These are phyloP conservation scores for Lethenteron camtschaticum DNA, from an alignment of 2,113 vertebrate genomes.

Conservation along the genomic window DNA sequence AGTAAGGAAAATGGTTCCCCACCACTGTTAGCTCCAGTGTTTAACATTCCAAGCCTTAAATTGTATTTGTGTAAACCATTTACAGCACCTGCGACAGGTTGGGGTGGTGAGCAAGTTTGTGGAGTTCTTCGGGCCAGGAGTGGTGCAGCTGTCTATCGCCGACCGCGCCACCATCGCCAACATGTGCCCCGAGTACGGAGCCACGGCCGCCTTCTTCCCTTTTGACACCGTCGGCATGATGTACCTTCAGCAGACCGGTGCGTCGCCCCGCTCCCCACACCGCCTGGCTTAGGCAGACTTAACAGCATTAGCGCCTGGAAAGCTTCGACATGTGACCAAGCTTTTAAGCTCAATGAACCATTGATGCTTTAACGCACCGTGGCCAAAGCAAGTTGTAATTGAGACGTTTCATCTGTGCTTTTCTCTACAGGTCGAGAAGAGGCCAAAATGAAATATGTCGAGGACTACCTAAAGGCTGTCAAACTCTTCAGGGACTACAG, in stretches of 20 bases:
- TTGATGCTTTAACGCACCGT: too few species aligned
- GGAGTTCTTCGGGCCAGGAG: conserved; percentile 81
- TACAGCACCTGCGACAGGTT: conserved; percentile 72
- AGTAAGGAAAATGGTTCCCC: too few species aligned
- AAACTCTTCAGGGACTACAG: conserved; percentile 69
- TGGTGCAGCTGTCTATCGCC: conserved; percentile 73
- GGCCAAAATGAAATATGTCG: conserved; percentile 34
- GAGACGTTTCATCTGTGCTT: not conserved
- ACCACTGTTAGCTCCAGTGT: not conserved
- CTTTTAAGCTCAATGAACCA: too few species aligned
- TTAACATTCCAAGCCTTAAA: not conserved
- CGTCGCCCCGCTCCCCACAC: conserved; percentile 7
- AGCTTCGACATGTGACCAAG: too few species aligned
- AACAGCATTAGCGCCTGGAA: too few species aligned
- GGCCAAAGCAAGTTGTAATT: too few species aligned
- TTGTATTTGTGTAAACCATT: conserved; percentile 1
- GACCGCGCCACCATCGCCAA: conserved; percentile 91
- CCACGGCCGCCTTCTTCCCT: conserved; percentile 79
- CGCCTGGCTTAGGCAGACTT: too few species aligned
- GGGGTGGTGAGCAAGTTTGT: conserved; percentile 92
- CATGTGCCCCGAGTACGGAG: conserved; percentile 95
- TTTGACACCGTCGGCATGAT: conserved; percentile 60
- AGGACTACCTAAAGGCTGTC: conserved; percentile 51
- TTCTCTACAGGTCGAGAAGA: conserved; percentile 43
- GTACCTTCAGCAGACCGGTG: conserved; percentile 76